Base-by-base conservation (phyloP, 2,888 invertebrate genomes). In the Podabrus alpinus region DNA sequence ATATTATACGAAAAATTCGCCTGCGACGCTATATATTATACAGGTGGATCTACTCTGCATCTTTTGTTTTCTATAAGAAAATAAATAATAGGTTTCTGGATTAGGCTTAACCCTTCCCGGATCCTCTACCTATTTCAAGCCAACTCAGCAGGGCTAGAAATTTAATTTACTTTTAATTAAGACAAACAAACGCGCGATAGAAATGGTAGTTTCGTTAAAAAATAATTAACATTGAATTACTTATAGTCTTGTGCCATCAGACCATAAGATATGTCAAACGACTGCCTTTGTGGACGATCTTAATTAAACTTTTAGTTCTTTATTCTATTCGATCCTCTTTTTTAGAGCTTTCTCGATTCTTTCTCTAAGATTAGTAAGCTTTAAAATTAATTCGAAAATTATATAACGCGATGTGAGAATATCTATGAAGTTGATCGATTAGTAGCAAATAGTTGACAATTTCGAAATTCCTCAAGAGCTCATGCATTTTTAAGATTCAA, bases 241-340 rank as follows among this genome's bases (percentile, higher is more conserved):
- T 45, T 45, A 45, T 45, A 45, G 45, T 45, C 45, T 45, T 45
- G 45, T 62, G 19, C 62, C 62, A 62, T 16, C 62, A 62, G 62
- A 62, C 62, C 62, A 62, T 45, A 45, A 62, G 16, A 62, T 13
- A 62, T 62, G 62, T 62, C 62, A 62, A 62, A 17, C 62, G 62
- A 16, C 62, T 62, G 62, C 62, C 19, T 64, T 45, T 66, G 67
- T 66, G 64, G 64, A 19, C 45, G 70, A 25, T 66, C 59, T 70
- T 70, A 73, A 73, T 73, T 73, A 73, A 73, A 73, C 29, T 66
- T 69, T 25, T 59, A 73, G 69, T 69, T 69, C 68, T 69, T 69
- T 73, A 61, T 61, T 68, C 59, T 60, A 59, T 62, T 62, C 62
- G 19, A 62, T 62, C 19, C n/a, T 17, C 19, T 13, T 19, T 62